These are phyloP conservation scores for Hormiphora californensis DNA, from an alignment of 37 sponge, comb jelly and placozoan species.

Conservation along the genomic window DNA sequence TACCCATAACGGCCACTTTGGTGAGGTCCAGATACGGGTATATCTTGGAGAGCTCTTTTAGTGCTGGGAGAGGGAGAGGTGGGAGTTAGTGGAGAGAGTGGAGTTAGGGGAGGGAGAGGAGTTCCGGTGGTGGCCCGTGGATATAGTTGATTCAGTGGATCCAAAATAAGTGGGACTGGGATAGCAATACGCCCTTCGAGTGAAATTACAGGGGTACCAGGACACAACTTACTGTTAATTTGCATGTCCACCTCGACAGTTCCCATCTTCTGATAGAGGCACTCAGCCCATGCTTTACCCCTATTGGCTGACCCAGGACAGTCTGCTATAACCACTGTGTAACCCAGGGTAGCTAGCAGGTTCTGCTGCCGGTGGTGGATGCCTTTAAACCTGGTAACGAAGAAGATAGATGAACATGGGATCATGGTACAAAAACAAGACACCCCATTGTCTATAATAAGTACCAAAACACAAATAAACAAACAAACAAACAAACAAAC, in stretches of 20 bases:
- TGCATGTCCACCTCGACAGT: constrained; percentile 50
- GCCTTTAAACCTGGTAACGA: constrained; percentile 36
- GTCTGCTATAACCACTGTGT: constrained; percentile 41
- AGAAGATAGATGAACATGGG: too few relatives aligned
- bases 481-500: too few relatives aligned
- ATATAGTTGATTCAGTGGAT: too few relatives aligned
- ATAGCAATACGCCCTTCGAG: too few relatives aligned
- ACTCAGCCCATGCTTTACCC: constrained; percentile 46
- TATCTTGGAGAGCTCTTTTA: constrained; percentile 58
- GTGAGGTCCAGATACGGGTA: constrained; percentile 61
- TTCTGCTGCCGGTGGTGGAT: constrained; percentile 56
- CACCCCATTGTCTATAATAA: too few relatives aligned
- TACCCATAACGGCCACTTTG: constrained; percentile 71
- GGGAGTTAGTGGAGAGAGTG: too few relatives aligned
- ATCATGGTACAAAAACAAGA: too few relatives aligned
- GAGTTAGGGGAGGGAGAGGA: too few relatives aligned
- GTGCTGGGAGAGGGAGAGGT: constrained; percentile 43
- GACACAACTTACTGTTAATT: neutral
- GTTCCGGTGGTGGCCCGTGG: too few relatives aligned
- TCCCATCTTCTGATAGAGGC: constrained; percentile 46
- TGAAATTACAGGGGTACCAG: too few relatives aligned
- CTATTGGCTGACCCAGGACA: constrained; percentile 47
- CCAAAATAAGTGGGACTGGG: too few relatives aligned
- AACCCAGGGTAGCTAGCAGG: constrained; percentile 49
- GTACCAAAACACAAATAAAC: too few relatives aligned